phyloP scores from a whole-genome alignment of 2,888 invertebrate genomes.

The Chesias legatella region DNA sequence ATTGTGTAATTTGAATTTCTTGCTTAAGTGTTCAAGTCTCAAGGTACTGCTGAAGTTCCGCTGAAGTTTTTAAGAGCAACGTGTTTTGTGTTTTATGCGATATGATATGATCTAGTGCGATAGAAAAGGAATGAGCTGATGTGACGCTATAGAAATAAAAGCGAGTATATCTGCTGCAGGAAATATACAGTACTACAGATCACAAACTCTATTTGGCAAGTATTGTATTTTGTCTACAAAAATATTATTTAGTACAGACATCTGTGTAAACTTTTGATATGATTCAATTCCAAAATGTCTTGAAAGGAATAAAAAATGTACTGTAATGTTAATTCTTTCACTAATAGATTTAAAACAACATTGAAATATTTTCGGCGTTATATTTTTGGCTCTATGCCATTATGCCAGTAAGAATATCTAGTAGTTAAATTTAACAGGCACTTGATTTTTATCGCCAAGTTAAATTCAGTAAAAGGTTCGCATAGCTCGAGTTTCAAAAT shows the following conservation, averaged over 20 bases:
- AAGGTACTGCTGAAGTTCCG: no score
- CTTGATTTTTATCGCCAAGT: slow-evolving; percentile 32
- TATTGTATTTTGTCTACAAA: slow-evolving; percentile 31
- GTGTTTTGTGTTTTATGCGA: no score
- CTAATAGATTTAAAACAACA: slow-evolving; percentile 24
- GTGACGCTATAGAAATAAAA: no score
- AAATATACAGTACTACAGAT: no score
- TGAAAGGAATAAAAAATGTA: slow-evolving; percentile 6
- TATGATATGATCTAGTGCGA: no score
- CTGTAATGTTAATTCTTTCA: slow-evolving; percentile 18
- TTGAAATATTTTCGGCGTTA: slow-evolving; percentile 23
- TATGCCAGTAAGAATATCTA: slow-evolving; percentile 20
- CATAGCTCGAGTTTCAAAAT: slow-evolving; percentile 20
- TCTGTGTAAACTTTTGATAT: background rate
- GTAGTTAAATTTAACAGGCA: slow-evolving; percentile 21
- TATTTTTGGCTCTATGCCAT: slow-evolving; percentile 29
- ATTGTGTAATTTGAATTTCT: slow-evolving; percentile 6
- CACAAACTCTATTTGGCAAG: slow-evolving; percentile 24
- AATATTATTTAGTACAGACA: background rate
- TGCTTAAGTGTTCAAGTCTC: no score
- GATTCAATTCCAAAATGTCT: background rate
- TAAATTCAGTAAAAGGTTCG: slow-evolving; percentile 21
- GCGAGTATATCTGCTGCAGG: no score
- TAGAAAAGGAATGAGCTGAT: no score
- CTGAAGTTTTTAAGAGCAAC: no score